Percentiles rank a stretch among this genome's conserved stretches.
Conservation (phyloP, 2,113 vertebrate genomes). For the Nycticorax nycticorax region DNA sequence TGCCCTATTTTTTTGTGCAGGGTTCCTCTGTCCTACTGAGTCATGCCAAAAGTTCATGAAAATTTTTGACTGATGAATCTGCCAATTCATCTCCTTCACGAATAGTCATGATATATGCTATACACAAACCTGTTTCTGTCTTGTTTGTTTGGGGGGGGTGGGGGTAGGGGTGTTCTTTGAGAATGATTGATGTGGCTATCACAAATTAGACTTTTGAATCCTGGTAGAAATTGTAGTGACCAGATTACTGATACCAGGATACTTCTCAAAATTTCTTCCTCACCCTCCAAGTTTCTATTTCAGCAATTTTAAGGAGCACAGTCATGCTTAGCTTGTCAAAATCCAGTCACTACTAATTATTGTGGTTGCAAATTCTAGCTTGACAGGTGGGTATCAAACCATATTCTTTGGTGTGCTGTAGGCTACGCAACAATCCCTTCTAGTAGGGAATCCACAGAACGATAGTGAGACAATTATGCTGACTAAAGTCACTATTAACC, state of each 20-base stretch:
- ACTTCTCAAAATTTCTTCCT: background rate
- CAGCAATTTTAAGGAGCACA: background rate
- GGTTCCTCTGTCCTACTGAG: background rate
- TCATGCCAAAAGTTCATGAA: background rate
- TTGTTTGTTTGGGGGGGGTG: background rate
- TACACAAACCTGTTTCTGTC: background rate
- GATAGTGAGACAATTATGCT: background rate
- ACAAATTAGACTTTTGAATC: background rate
- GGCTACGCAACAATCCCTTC: background rate
- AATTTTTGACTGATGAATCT: background rate
- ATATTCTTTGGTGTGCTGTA: background rate
- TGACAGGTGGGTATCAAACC: constrained; percentile 16
- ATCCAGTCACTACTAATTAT: constrained; percentile 36
- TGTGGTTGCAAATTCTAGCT: background rate
- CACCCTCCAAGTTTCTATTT: background rate
- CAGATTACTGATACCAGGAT: background rate
- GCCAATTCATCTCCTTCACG: background rate
- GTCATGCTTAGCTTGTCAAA: constrained; percentile 3
- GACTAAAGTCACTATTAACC: background rate
- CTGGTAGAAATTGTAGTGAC: background rate
- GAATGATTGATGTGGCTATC: background rate
- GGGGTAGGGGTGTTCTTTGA: background rate
- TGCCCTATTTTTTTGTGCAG: background rate
- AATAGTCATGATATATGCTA: background rate
- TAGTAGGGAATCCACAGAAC: background rate